phyloP scores from a whole-genome alignment of 2,888 invertebrate genomes.

The Leucozona laternaria region DNA sequence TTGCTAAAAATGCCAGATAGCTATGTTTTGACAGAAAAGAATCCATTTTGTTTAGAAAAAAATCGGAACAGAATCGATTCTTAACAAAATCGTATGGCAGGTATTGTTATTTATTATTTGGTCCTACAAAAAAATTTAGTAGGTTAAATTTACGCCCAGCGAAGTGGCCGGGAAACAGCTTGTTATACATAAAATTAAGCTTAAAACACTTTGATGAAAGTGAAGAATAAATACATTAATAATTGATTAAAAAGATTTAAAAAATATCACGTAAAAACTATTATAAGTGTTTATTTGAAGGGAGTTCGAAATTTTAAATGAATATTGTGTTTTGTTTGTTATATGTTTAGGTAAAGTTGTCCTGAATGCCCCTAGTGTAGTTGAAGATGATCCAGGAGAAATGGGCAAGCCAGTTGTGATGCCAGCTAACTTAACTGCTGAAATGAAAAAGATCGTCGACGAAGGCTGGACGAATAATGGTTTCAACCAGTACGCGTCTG shows the following conservation, averaged over 20 bases:
- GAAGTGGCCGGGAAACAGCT: too few relatives aligned
- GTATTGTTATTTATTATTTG: too few relatives aligned
- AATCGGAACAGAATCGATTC: too few relatives aligned
- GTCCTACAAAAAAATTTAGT: too few relatives aligned
- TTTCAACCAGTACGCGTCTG: conserved; percentile 99
- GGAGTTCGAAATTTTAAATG: background rate
- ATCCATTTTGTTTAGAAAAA: too few relatives aligned
- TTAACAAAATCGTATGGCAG: too few relatives aligned
- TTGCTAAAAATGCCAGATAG: too few relatives aligned
- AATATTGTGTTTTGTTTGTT: conserved; percentile 13
- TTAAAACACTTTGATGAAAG: too few relatives aligned
- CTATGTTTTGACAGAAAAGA: too few relatives aligned
- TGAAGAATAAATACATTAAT: too few relatives aligned
- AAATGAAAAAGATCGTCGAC: conserved; percentile 94
- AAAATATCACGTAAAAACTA: background rate
- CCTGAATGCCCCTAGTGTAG: conserved; percentile 86
- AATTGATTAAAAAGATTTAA: background rate
- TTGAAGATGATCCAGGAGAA: conserved; percentile 89
- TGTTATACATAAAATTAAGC: too few relatives aligned
- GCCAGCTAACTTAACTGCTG: conserved; percentile 93
- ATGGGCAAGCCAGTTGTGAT: conserved; percentile 95
- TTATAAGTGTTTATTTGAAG: background rate
- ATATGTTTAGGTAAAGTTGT: conserved; percentile 86
- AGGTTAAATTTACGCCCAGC: too few relatives aligned
- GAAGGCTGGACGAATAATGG: conserved; percentile 99